Evolutionary conservation across 37 sponge, comb jelly and placozoan genomes (phyloP).

Genomic region (Agelas oroides): DNA sequence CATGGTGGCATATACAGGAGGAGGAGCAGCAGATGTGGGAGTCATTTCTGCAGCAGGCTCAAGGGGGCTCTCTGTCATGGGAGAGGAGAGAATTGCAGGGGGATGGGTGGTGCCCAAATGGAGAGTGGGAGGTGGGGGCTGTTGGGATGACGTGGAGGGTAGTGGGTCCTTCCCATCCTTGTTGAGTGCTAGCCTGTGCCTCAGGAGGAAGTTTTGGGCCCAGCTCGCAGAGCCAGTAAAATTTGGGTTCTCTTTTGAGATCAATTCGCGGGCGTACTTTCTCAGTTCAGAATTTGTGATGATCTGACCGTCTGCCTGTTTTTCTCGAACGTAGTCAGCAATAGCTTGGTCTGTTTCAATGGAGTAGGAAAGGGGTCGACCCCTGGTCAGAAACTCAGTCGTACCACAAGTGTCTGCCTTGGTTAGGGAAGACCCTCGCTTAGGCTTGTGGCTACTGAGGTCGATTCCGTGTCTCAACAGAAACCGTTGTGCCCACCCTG

Average conservation of each 20-base stretch:
- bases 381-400: constrained; percentile 31
- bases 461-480: constrained; percentile 65
- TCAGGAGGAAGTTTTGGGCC: constrained; percentile 85
- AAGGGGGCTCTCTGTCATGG: constrained; percentile 22
- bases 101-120: not conserved
- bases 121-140: not conserved
- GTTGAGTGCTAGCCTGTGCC: constrained; percentile 69
- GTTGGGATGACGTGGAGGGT: not conserved
- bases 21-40: constrained; percentile 21
- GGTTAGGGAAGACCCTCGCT: not conserved
- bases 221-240: constrained; percentile 90
- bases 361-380: constrained; percentile 81
- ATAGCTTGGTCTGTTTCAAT: constrained; percentile 61
- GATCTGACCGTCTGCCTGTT: constrained; percentile 37
- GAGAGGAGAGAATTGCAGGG: not conserved
- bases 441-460: constrained; percentile 7
- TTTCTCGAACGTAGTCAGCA: constrained; percentile 66
- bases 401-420: not conserved
- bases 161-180: not conserved
- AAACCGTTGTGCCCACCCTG: constrained; percentile 84
- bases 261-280: constrained; percentile 62
- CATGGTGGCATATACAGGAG: not conserved
- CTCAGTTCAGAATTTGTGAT: constrained; percentile 77
- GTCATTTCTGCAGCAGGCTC: constrained; percentile 26
- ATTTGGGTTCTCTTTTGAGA: constrained; percentile 73